Percentiles rank a stretch among this genome's conserved stretches.
phyloP scores from a whole-genome alignment of 2,888 invertebrate species.

The Beris morrisii region DNA sequence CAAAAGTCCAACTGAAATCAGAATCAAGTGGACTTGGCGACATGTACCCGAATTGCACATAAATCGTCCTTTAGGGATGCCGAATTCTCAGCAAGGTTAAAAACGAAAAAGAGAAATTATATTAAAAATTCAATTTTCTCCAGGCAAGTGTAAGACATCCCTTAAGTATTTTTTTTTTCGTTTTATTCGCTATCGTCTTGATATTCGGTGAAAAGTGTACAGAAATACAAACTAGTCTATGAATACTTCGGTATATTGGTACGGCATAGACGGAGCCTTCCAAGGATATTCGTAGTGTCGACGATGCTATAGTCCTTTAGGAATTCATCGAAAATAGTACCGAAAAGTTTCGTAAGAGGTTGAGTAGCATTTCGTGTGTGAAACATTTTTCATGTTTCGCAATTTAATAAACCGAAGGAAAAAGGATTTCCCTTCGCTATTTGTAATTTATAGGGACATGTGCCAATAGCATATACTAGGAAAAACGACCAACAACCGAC shows the following conservation, averaged over 20 bases:
- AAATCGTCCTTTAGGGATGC: too few species aligned
- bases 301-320: slow-evolving; percentile 4
- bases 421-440: slow-evolving; percentile 26
- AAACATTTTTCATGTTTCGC: slow-evolving; percentile 38
- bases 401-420: slow-evolving; percentile 37
- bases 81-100: too few species aligned
- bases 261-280: neutral
- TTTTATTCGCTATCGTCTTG: neutral
- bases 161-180: neutral
- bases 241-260: neutral
- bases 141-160: slow-evolving; percentile 6
- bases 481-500: neutral
- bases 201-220: neutral
- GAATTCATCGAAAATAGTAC: slow-evolving; percentile 7
- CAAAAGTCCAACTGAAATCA: too few species aligned
- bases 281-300: neutral
- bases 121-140: slow-evolving; percentile 19
- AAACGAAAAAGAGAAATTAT: neutral
- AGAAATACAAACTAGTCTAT: neutral
- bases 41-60: too few species aligned
- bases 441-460: slow-evolving; percentile 26
- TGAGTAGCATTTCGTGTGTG: slow-evolving; percentile 27
- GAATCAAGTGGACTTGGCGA: too few species aligned
- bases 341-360: neutral
- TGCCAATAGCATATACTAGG: slow-evolving; percentile 7